Evolutionary conservation across 2,888 invertebrate species (phyloP), one percentile per base, ranked within the genome.

Genomic region (Trichogramma evanescens): DNA sequence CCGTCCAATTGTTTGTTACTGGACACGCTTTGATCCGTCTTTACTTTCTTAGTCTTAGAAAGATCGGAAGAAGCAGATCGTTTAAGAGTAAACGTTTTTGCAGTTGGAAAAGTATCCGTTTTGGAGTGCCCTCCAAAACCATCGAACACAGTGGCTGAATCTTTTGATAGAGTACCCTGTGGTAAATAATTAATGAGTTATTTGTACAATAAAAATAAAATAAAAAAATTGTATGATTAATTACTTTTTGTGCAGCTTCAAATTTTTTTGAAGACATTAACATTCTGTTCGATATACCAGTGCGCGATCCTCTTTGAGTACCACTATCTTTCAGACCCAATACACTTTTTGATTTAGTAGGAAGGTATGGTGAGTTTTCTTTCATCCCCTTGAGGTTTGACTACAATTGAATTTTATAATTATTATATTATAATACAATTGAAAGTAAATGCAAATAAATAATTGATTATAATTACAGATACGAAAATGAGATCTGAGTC

Each of bases 71-170:
- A 26, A 38, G 43, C 10, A 44, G 67, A 45, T 56, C 65, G 59
- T 50, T 65, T 67, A 1, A 59, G 9, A n/a, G 61, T 52, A 26
- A 58, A 56, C 10, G 26, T 41, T 48, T 62, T 57, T 1, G 63
- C 50, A 8, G 60, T 26, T 2, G 67, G 66, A 56, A 65, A 65
- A 2, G 43, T 38, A 10, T 68, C 68, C 4, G 63, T 49, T 13
- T 59, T 66, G n/a, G 69, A 67, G 55, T 68, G 66, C 6, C 70
- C 69, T 49, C 70, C 70, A 52, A 66, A 67, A 52, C 70, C 69
- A 56, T 70, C 69, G 50, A 58, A 69, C 13, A 62, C 50, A 40
- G 52, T 10, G 6, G 59, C 8, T 38, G 10, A 42, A 46, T 56
- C 55, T 50, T 41, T 50, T 13, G 54, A 48, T 4, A 48, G 9